Evolutionary conservation across 2,797 vertebrate genomes (phyloP), one percentile per base, ranked within the genome.

Genomic region (Avahi laniger): DNA sequence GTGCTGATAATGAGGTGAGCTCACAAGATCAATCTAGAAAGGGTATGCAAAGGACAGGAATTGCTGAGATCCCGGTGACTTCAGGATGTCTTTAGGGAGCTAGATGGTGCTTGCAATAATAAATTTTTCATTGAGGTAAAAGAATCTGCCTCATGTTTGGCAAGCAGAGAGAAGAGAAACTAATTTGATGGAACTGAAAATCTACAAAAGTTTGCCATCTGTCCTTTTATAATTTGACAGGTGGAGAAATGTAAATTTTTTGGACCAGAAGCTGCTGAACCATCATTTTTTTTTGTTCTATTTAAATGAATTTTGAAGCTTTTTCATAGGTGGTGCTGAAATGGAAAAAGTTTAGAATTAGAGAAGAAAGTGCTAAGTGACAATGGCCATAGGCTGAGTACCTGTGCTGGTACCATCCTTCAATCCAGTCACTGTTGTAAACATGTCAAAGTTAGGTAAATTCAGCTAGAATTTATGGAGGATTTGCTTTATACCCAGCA

Each of bases 131-230:
- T 2, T 20, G 26, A 26, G 12, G 35, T 75, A 59, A 70, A 79
- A 90, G n/a, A 80, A 61, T 57, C 57, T 57, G 76, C 57, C 80
- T 91, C n/a, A 15, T 41, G 57, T 67, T 92, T 82, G 50, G 57
- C 69, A 90, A 69, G 84, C 48, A 76, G 63, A 84, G 33, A 94
- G 80, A 87, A 89, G 10, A 84, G 52, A 96, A 87, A 83, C 80
- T 83, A 69, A 92, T 94, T 80, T 88, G 52, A 69, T 43, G 54
- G 48, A 72, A 46, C 50, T 59, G 76, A 80, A 92, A 96, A 54
- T 67, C 88, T 89, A 48, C 88, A 72, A 67, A 90, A 92, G 79
- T 84, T 89, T 94, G 95, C 81, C 95, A 69, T 57, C 78, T 73
- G 46, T 57, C 35, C 78, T 43, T 92, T 72, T 94, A 28, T 79